These are phyloP conservation scores for Perca schrenkii DNA, from an alignment of 2,113 vertebrate species.

Conservation along the genomic window DNA sequence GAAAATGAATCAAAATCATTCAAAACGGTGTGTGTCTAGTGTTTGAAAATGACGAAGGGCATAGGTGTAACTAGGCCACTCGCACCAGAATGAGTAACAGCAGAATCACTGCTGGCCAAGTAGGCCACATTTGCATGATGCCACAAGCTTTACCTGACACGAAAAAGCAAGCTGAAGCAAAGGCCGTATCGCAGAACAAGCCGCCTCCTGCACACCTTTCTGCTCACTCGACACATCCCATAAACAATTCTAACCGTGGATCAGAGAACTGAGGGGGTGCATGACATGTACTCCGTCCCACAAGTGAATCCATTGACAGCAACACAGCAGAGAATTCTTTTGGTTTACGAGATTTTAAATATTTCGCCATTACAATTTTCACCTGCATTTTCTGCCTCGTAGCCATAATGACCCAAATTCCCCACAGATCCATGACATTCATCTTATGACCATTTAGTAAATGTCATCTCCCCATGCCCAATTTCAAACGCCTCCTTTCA, in stretches of 20 bases:
- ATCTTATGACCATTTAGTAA: conserved; percentile 3
- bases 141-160: conserved; percentile 46
- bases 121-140: conserved; percentile 56
- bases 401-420: conserved; percentile 13
- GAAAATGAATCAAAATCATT: neutral
- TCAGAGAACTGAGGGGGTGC: neutral
- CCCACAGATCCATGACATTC: conserved; percentile 19
- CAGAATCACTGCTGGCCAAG: conserved; percentile 37
- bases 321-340: neutral
- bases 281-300: too few relatives aligned
- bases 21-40: neutral
- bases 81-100: conserved; percentile 27
- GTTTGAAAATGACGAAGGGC: conserved; percentile 39
- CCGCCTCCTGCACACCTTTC: neutral
- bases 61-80: conserved; percentile 39
- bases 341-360: neutral
- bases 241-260: neutral
- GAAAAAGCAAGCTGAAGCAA: neutral
- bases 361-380: neutral
- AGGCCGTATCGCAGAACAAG: neutral
- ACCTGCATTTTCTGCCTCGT: neutral
- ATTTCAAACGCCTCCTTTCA: neutral
- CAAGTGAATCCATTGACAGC: too few relatives aligned
- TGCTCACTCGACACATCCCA: neutral
- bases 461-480: neutral